Percentiles rank a stretch among this genome's conserved stretches.
phyloP scores from a whole-genome alignment of 2,113 vertebrate species.

The Rhinolophus ferrumequinum region DNA sequence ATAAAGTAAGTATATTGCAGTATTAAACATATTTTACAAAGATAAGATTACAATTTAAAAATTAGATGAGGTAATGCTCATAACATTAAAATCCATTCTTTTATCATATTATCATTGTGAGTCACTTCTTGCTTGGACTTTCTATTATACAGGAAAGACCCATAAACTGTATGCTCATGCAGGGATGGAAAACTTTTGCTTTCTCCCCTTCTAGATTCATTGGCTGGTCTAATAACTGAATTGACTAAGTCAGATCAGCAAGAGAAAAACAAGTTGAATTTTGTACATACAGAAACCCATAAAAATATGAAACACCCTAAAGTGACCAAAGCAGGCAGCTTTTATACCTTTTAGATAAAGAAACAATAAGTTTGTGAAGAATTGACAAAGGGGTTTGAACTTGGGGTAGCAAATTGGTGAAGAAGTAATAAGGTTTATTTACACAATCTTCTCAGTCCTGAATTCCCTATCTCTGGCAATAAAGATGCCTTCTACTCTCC shows the following conservation, averaged over 20 bases:
- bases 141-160: neutral
- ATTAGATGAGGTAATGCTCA: neutral
- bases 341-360: neutral
- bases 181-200: neutral
- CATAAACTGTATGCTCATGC: neutral
- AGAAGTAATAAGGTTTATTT: neutral
- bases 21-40: neutral
- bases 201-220: neutral
- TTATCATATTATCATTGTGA: neutral
- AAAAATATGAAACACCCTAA: neutral
- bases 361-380: neutral
- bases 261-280: neutral
- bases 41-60: conserved; percentile 45
- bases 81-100: neutral
- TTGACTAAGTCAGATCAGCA: neutral
- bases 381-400: neutral
- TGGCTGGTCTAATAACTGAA: neutral
- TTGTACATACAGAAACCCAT: neutral
- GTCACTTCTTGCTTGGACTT: neutral
- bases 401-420: too few species aligned
- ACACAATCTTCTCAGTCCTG: too few species aligned
- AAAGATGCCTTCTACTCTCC: neutral
- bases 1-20: neutral
- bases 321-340: neutral
- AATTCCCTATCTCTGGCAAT: neutral